Base-by-base conservation (phyloP, 2,113 vertebrate species). In the Rhea pennata region DNA sequence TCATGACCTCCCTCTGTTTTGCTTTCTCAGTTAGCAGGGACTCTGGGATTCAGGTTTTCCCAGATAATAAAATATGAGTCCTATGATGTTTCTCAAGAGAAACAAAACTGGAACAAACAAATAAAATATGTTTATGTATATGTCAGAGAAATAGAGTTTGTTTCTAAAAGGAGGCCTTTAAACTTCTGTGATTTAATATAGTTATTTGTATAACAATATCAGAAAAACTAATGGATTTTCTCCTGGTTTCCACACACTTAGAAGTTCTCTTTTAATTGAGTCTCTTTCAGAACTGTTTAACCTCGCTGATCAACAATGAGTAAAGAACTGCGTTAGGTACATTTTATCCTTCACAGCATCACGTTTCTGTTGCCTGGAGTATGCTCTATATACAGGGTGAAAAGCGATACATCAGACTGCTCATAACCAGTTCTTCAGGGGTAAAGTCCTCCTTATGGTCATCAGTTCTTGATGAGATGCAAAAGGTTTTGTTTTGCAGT, bases 31-130 rank as follows among this genome's bases (percentile, higher is more conserved):
- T 31, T 29, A 26, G 19, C 10, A 39, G 26, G 6, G 40, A 6
- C 40, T 73, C 62, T 50, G 2, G 1, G 7, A 53, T 50, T 77
- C 73, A 21, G 22, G 26, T 59, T 72, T 89, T 95, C 29, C 33
- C 26, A 42, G 31, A 72, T 9, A 62, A 72, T 0, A 1, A 62
- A 39, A 42, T 39, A 4, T 33, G 51, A 87, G 16, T 65, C 16
- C 29, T 80, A 26, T 14, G 29, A 51, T 26, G 4, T 10, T 42
- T 93, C 56, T 64, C 73, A 82, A 84, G n/a, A 54, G 71, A 88
- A 96, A 88, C 44, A 87, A 83, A 62, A 50, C 24, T 82, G 79
- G 31, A 20, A 39, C 33, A 83, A 83, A 96, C 73, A 82, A 83
- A 87, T 50, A 95, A 66, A 6, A 15, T 36, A 80, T 10, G 27